phyloP scores from a whole-genome alignment of 1,140 invertebrate genomes.

The Tyrophagus putrescentiae region DNA sequence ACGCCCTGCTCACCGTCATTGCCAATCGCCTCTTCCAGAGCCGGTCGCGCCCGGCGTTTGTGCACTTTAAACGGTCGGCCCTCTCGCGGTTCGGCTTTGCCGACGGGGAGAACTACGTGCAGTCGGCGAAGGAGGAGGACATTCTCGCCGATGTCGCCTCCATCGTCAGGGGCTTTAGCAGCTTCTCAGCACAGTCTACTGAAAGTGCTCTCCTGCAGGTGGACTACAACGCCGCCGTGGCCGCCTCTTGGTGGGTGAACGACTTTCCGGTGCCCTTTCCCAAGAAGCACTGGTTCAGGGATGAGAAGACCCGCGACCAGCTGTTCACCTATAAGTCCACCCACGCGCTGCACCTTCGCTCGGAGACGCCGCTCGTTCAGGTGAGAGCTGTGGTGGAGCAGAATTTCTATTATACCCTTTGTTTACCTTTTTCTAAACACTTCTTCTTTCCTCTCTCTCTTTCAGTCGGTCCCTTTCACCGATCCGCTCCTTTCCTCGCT shows the following conservation, averaged over 20 bases:
- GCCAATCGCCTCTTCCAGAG: background rate
- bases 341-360: constrained; percentile 20
- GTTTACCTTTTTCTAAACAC: background rate
- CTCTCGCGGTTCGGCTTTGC: background rate
- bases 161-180: background rate
- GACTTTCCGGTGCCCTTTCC: constrained; percentile 10
- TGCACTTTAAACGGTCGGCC: constrained; percentile 6
- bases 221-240: constrained; percentile 5
- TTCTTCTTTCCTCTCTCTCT: too few species aligned
- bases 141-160: background rate
- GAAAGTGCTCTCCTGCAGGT: background rate
- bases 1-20: constrained; percentile 6
- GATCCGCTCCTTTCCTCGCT: too few species aligned
- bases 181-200: background rate
- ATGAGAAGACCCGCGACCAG: constrained; percentile 9
- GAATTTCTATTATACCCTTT: background rate
- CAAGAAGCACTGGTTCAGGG: constrained; percentile 9
- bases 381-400: constrained; percentile 6
- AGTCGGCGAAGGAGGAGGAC: background rate
- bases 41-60: background rate
- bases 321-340: constrained; percentile 18
- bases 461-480: constrained; percentile 20
- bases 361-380: constrained; percentile 19
- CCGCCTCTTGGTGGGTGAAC: constrained; percentile 9
- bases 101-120: background rate